phyloP scores from a whole-genome alignment of 2,888 invertebrate genomes.

The Morpho achilles region DNA sequence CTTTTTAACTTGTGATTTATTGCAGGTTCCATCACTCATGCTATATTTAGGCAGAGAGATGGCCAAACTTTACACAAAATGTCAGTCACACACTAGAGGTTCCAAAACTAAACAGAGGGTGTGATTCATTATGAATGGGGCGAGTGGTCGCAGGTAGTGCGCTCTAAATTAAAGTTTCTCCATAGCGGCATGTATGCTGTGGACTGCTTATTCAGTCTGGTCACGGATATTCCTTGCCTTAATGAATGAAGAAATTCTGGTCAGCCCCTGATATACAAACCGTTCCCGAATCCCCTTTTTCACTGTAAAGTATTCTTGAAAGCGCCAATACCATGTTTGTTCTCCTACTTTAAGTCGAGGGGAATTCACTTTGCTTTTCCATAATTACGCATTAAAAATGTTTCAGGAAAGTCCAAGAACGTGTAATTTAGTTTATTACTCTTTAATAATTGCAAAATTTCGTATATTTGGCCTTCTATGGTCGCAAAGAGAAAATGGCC shows the following conservation, averaged over 20 bases:
- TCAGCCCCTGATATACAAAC: conserved; percentile 53
- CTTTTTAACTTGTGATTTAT: conserved; percentile 69
- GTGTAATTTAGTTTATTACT: too few relatives aligned
- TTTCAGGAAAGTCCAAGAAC: too few relatives aligned
- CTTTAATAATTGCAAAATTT: too few relatives aligned
- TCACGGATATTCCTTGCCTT: conserved; percentile 61
- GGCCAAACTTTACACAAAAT: conserved; percentile 47
- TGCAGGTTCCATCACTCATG: conserved; percentile 39
- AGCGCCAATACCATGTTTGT: conserved; percentile 30
- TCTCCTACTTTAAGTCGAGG: not conserved
- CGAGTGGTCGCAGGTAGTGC: conserved; percentile 54
- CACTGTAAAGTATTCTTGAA: conserved; percentile 48
- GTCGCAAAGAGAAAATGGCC: too few relatives aligned
- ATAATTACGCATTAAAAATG: not conserved
- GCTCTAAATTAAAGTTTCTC: conserved; percentile 72
- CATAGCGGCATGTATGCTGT: conserved; percentile 52
- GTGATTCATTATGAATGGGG: conserved; percentile 63
- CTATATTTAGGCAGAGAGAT: conserved; percentile 32
- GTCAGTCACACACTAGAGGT: conserved; percentile 58
- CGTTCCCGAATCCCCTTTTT: conserved; percentile 45
- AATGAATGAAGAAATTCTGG: conserved; percentile 74
- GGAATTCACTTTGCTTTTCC: not conserved
- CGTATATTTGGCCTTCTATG: too few relatives aligned
- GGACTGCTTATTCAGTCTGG: conserved; percentile 57
- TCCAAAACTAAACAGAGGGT: conserved; percentile 63